Conservation (phyloP, 2,888 invertebrate species). For the Enchytraeus crypticus region DNA sequence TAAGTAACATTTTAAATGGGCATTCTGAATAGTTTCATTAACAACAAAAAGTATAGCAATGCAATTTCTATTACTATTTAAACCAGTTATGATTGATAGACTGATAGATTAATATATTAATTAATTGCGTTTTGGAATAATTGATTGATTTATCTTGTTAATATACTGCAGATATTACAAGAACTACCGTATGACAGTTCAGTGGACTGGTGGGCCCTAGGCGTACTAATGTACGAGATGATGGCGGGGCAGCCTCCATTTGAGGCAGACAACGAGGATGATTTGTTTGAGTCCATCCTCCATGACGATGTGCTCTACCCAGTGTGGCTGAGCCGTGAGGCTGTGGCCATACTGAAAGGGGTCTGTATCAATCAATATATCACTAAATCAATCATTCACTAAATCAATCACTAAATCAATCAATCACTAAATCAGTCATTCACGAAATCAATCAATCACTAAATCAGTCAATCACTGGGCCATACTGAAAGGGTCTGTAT, state of each 20-base stretch:
- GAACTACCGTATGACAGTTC: conserved; percentile 67
- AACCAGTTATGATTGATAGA: not conserved
- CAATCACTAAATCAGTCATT: too few species aligned
- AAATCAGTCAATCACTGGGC: too few species aligned
- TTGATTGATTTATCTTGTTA: too few species aligned
- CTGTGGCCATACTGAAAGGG: conserved; percentile 78
- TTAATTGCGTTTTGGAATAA: too few species aligned
- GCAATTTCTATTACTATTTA: not conserved
- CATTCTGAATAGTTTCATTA: too few species aligned
- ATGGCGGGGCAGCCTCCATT: conserved; percentile 99
- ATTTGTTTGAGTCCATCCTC: conserved; percentile 93
- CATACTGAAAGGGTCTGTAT: too few species aligned
- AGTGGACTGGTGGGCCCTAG: conserved; percentile 78
- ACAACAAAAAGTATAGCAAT: not conserved
- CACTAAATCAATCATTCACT: too few species aligned
- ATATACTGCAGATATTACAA: conserved; percentile 63
- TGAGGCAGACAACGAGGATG: conserved; percentile 99
- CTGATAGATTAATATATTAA: not conserved
- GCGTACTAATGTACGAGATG: conserved; percentile 98
- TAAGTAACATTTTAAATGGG: too few species aligned
- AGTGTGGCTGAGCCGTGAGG: conserved; percentile 86
- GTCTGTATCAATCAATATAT: too few species aligned
- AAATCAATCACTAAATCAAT: too few species aligned
- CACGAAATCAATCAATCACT: too few species aligned
- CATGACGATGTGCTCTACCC: conserved; percentile 97